These are phyloP conservation scores for Standfussiana lucernea DNA, from an alignment of 2,888 invertebrate species.

Conservation along the genomic window DNA sequence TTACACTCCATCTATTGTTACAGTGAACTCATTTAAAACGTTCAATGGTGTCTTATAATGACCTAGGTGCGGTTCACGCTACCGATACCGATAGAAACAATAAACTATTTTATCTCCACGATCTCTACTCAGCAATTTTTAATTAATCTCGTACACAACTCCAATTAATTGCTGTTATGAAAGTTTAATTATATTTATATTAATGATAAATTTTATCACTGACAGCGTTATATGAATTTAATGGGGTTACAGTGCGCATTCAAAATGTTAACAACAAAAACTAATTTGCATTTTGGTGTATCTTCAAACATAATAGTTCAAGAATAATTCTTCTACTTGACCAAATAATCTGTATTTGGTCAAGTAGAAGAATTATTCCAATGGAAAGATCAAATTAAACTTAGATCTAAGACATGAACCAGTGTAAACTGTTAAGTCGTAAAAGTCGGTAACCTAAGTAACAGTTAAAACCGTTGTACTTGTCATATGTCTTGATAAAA, in stretches of 20 bases:
- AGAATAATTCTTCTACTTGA: no score
- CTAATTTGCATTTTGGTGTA: slow-evolving; percentile 48
- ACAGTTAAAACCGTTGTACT: slow-evolving; percentile 49
- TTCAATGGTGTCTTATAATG: slow-evolving; percentile 81
- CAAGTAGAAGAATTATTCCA: not conserved
- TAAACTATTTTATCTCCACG: slow-evolving; percentile 83
- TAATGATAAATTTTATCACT: slow-evolving; percentile 76
- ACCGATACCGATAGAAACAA: slow-evolving; percentile 77
- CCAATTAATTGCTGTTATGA: slow-evolving; percentile 85
- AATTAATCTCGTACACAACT: slow-evolving; percentile 85
- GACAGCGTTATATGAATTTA: slow-evolving; percentile 76
- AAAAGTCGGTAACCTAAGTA: slow-evolving; percentile 17
- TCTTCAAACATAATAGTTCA: no score
- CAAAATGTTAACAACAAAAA: slow-evolving; percentile 61
- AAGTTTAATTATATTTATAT: slow-evolving; percentile 85
- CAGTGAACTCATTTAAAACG: slow-evolving; percentile 82
- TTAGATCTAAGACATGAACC: slow-evolving; percentile 17
- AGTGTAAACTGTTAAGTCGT: slow-evolving; percentile 16
- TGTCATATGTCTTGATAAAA: slow-evolving; percentile 53
- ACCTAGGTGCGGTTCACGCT: slow-evolving; percentile 79
- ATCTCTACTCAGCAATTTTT: slow-evolving; percentile 82
- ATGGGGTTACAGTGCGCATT: slow-evolving; percentile 71
- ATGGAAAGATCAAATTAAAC: slow-evolving; percentile 7
- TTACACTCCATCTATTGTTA: slow-evolving; percentile 85
- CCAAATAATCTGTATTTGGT: no score